Evolutionary conservation across 2,797 vertebrate species (phyloP), one percentile per base, ranked within the genome.

Genomic region (Bryconaethiops microstoma): DNA sequence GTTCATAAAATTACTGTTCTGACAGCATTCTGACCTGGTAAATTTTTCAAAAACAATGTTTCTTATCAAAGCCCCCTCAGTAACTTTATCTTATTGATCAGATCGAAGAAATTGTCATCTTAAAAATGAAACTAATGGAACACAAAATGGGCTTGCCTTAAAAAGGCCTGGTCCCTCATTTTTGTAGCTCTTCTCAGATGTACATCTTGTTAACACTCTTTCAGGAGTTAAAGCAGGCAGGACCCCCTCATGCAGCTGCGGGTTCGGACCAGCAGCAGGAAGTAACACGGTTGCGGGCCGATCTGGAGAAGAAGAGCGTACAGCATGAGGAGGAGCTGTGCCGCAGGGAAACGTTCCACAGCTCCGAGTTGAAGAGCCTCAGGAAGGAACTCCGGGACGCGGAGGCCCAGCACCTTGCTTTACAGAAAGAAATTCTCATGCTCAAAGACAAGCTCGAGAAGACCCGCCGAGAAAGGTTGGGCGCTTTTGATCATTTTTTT

Each of bases 371-470:
- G 21, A 99, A 98, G 93, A 93, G 93, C 78, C 92, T 98, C 78
- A 96, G 96, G 87, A 99, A 99, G 86, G 97, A 99, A 82, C 90
- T 98, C 25, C 93, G 94, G 17, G 97, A 99, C n/a, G 95, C 96
- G 0, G 98, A 99, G 92, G 95, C 96, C 87, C 97, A 98, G 77
- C 96, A 98, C 19, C 97, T 99, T 72, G 92, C 95, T 74, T 94
- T 99, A 84, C 97, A 98, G 91, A 99, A 99, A 86, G 98, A 99
- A 91, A 97, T 98, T 86, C 94, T 97, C 90, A 90, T 99, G 92
- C 95, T 99, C 83, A 98, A 97, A 91, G 98, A 99, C 93, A 99
- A 99, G 88, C 92, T 98, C 88, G 98, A 99, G 86, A 99, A 99
- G 91, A 97, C 92, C 0, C 96, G 97, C 45, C 93, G 97, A 75